A percentile compares a stretch with the other conserved stretches of the same genome.
These are phyloP conservation scores for Papilio polyxenes DNA, from an alignment of 1,140 invertebrate species.

Conservation along the genomic window DNA sequence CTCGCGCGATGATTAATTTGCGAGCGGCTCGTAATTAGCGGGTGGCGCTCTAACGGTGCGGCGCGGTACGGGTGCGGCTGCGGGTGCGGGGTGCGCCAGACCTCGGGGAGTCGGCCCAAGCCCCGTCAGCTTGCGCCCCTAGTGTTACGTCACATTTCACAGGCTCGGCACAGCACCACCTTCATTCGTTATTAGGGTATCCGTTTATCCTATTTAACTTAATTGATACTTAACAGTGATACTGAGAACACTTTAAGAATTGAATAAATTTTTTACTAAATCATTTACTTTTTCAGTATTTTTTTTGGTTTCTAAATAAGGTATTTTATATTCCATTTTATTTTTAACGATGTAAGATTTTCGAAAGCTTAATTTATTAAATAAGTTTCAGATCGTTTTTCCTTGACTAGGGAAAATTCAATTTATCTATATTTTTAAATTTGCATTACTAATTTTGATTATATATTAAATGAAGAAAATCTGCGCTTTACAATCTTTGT, in stretches of 20 bases:
- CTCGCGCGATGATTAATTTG: conserved; percentile 70
- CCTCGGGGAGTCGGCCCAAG: neutral
- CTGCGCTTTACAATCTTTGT: too few relatives aligned
- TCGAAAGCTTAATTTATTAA: too few relatives aligned
- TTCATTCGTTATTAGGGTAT: neutral
- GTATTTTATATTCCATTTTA: too few relatives aligned
- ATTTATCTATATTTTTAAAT: neutral
- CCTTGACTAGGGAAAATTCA: too few relatives aligned
- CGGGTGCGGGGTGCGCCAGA: neutral
- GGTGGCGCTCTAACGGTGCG: conserved; percentile 49
- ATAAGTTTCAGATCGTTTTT: neutral
- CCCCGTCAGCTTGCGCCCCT: neutral
- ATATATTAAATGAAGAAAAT: neutral
- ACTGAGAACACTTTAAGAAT: too few relatives aligned
- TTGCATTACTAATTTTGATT: neutral
- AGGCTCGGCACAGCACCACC: neutral
- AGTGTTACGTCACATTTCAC: neutral
- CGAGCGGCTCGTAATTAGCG: conserved; percentile 71
- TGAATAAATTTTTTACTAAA: too few relatives aligned
- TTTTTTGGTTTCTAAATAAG: too few relatives aligned
- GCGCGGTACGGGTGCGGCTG: conserved; percentile 22
- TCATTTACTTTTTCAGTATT: too few relatives aligned
- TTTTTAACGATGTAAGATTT: too few relatives aligned
- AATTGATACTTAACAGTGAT: neutral
- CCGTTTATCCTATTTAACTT: neutral